Evolutionary conservation across 2,888 invertebrate genomes (phyloP), one percentile per base, ranked within the genome.

Genomic region (Apantesis nais): DNA sequence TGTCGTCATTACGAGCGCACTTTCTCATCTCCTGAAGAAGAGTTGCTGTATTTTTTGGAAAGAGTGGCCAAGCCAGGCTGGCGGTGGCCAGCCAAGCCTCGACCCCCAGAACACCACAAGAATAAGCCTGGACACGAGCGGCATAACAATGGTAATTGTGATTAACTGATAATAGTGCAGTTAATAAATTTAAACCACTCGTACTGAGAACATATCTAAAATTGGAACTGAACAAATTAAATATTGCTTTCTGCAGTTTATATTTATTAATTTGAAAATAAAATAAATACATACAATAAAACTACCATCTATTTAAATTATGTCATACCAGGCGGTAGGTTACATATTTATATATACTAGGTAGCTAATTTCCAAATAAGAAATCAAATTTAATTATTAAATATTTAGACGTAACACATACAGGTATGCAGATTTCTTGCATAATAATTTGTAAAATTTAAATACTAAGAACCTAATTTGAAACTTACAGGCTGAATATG

Each of bases 51-150:
- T 90, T 98, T 98, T 91, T 89, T 98, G 86, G 96, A 97, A 82
- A 96, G 97, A 87, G 97, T 98, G 86, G 97, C 97, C 73, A 96
- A 96, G 85, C 97, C 97, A n/a, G 97, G 97, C 70, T 98, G 98
- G 98, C 97, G 97, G 82, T 98, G 98, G 98, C 96, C 96, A 75
- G 96, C 96, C 76, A 96, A 96, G 89, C 96, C 96, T 74, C 96
- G 96, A 62, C 96, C 96, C 34, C 95, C 96, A 66, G 97, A 97
- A 83, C 97, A 97, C 70, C 97, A 97, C 86, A 96, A 94, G 79
- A 94, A 93, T 74, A 95, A 95, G 70, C 87, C 85, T 61, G 91
- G 89, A 22, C 94, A 94, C 71, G 94, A 94, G 64, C 86, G 89
- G 66, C 94, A 94, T 64, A 91, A 89, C 69, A 92, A 93, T 75